Evolutionary conservation across 1,140 invertebrate genomes (phyloP).

Genomic region (Aradophagus sp.): DNA sequence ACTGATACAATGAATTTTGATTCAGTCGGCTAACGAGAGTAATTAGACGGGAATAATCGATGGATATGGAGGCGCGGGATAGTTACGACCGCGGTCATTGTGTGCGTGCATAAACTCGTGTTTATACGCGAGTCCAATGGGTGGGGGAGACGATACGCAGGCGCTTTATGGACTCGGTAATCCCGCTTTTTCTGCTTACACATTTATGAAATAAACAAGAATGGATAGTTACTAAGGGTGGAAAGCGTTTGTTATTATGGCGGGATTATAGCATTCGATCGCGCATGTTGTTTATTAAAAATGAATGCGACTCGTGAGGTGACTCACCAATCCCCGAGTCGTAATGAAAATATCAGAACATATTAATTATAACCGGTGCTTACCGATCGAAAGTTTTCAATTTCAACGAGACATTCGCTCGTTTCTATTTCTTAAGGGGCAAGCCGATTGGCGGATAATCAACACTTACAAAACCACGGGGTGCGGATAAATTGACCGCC

Average conservation of each 20-base stretch:
- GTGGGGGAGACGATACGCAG: background rate
- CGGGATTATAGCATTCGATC: constrained; percentile 37
- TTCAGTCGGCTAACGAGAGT: too few relatives aligned
- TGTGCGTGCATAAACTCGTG: too few relatives aligned
- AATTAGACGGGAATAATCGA: too few relatives aligned
- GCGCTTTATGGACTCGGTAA: constrained; percentile 42
- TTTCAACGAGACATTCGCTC: too few relatives aligned
- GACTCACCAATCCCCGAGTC: constrained; percentile 8
- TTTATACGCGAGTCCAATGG: too few relatives aligned
- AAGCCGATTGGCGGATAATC: too few relatives aligned
- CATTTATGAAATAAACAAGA: constrained; percentile 51
- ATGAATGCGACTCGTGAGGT: constrained; percentile 28
- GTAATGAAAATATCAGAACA: constrained; percentile 20
- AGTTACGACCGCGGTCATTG: too few relatives aligned
- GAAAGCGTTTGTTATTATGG: constrained; percentile 43
- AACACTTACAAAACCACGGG: too few relatives aligned
- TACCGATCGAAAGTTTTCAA: too few relatives aligned
- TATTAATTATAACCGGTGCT: constrained; percentile 13
- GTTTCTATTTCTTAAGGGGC: too few relatives aligned
- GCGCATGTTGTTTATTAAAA: constrained; percentile 48
- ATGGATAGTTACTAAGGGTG: constrained; percentile 45
- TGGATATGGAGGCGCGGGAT: too few relatives aligned
- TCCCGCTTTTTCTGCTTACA: constrained; percentile 48
- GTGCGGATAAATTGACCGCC: constrained; percentile 42
- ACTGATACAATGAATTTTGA: too few relatives aligned